A percentile compares a stretch with the other conserved stretches of the same genome.
Evolutionary conservation across 2,888 invertebrate species (phyloP).

Genomic region (Drosophila cyrtoloma): DNA sequence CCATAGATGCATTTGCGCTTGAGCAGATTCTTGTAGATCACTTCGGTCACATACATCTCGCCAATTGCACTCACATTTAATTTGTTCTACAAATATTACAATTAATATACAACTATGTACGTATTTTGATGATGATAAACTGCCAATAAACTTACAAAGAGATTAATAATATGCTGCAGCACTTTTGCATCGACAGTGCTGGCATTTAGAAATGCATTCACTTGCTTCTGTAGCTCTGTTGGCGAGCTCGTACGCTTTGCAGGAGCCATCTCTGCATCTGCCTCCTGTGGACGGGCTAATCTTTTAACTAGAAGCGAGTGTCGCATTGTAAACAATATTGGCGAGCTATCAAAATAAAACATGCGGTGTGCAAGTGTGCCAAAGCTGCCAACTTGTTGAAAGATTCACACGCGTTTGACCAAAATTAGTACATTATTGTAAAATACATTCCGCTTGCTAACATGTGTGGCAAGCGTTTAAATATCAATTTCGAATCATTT

Average conservation of each 20-base stretch:
- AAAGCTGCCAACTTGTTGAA: conserved; percentile 44
- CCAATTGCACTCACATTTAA: conserved; percentile 31
- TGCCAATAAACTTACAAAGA: conserved; percentile 87
- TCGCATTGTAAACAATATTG: conserved; percentile 17
- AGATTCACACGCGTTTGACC: conserved; percentile 13
- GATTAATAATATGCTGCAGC: conserved; percentile 89
- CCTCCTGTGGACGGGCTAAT: neutral
- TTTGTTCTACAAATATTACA: conserved; percentile 59
- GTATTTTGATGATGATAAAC: conserved; percentile 31
- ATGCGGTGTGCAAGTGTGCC: conserved; percentile 31
- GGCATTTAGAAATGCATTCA: conserved; percentile 90
- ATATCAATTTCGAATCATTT: neutral
- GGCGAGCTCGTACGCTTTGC: conserved; percentile 24
- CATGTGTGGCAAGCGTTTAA: conserved; percentile 85
- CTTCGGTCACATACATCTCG: conserved; percentile 88
- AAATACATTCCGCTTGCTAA: conserved; percentile 5
- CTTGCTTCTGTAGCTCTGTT: conserved; percentile 88
- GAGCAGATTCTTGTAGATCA: conserved; percentile 89
- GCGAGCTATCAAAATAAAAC: conserved; percentile 37
- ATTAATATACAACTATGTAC: neutral
- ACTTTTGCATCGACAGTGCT: conserved; percentile 88
- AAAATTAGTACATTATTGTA: conserved; percentile 79
- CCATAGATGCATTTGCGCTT: conserved; percentile 85
- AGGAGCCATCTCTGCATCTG: neutral
- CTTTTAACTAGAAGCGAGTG: conserved; percentile 23